Base-by-base conservation (phyloP, 2,113 vertebrate genomes). In the Maccullochella peelii region DNA sequence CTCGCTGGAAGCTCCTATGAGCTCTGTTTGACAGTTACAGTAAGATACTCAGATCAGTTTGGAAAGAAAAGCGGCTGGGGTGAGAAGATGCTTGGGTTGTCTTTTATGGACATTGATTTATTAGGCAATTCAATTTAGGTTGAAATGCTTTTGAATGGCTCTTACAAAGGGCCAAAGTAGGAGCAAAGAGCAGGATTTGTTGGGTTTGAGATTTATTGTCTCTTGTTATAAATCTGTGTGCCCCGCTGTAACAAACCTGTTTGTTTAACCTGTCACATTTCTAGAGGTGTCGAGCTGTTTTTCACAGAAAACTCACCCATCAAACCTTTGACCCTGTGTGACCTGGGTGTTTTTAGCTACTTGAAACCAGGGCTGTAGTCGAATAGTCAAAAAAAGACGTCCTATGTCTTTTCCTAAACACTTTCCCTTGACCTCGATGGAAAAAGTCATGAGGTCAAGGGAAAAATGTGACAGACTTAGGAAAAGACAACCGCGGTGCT, bases 341-440 rank as follows among this genome's bases (percentile, higher is more conserved):
- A 83, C 73, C 18, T 74, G 49, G 42, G 86, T 63, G 58, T 49
- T 72, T 49, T 71, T 25, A 74, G 65, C 47, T 14, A 14, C 36
- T 57, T 80, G 71, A 49, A 80, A 71, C 71, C 79, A 33, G 33
- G 33, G 33, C 33, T 33, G 33, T 33, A 4, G 33, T 33, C 5
- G 33, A 33, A 33, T 33, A 33, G 33, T 33, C 33, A 33, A 33
- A 33, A 33, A 4, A 33, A 33, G 33, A 33, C 33, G 5, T 33
- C 33, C 33, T 33, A 33, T 33, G 3, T 33, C 33, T 3, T 4
- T 33, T 33, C 33, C 33, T 33, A 33, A 33, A 33, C 33, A 33
- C 33, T 33, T 33, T 33, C 0, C 1, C 33, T 33, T 33, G 3
- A 3, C 33, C 33, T 33, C 33, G 33, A 33, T 33, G 33, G 33